phyloP scores from a whole-genome alignment of 2,888 invertebrate genomes.

The Dryobota labecula region DNA sequence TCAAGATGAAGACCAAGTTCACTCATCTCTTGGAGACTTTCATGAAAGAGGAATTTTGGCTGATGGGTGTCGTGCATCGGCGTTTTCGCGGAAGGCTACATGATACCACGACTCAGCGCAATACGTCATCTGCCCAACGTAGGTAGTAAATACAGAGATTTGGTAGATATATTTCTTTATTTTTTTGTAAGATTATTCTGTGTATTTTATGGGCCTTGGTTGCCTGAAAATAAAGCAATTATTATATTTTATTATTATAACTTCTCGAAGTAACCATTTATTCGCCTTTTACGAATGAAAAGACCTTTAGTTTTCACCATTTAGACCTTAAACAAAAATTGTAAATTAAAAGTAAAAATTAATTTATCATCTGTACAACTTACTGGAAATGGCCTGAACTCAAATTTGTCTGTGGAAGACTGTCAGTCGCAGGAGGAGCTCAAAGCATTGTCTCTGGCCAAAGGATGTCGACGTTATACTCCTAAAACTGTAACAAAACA shows the following conservation, averaged over 20 bases:
- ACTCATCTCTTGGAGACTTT: neutral
- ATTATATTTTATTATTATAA: neutral
- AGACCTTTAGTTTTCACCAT: neutral
- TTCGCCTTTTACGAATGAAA: neutral
- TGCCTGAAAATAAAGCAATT: neutral
- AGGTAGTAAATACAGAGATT: neutral
- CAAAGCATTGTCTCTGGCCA: constrained; percentile 49
- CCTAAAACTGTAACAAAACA: constrained; percentile 38
- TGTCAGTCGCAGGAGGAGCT: constrained; percentile 42
- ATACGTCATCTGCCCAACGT: neutral
- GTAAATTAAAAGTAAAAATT: neutral
- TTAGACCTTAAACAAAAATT: neutral
- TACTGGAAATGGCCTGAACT: constrained; percentile 6
- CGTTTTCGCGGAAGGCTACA: no score
- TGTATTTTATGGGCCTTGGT: neutral
- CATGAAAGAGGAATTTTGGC: neutral
- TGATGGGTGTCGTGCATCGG: no score
- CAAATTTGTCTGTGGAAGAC: constrained; percentile 15
- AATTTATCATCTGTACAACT: neutral
- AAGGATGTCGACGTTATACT: constrained; percentile 28
- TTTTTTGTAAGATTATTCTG: neutral
- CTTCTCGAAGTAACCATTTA: no score
- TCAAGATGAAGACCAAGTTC: no score
- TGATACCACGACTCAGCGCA: no score
- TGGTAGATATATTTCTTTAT: neutral